Evolutionary conservation across 2,797 vertebrate genomes (phyloP).

Genomic region (Pseudomugil gertrudae): DNA sequence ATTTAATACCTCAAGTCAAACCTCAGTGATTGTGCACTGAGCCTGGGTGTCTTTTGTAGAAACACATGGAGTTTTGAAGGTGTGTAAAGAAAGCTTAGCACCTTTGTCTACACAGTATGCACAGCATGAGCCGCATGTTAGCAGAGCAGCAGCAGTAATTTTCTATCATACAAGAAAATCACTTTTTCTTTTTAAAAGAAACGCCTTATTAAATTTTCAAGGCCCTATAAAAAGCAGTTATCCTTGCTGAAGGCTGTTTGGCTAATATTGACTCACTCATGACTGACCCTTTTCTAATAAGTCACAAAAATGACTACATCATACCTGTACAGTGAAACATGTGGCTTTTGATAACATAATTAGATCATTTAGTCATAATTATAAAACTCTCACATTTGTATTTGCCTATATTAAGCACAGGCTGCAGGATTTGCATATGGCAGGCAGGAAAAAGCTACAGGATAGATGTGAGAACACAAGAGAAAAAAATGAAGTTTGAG

Average conservation of each 20-base stretch:
- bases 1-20: constrained; percentile 10
- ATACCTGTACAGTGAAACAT: not conserved
- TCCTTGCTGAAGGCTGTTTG: constrained; percentile 17
- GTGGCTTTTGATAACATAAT: constrained; percentile 9
- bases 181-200: not conserved
- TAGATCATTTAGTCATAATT: constrained; percentile 15
- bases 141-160: constrained; percentile 1
- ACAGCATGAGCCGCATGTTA: constrained; percentile 12
- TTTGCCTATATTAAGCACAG: constrained; percentile 30
- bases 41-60: not conserved
- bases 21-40: constrained; percentile 2
- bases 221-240: constrained; percentile 8
- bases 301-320: not conserved
- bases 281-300: not conserved
- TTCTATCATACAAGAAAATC: constrained; percentile 7
- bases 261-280: constrained; percentile 24
- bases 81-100: constrained; percentile 17
- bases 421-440: constrained; percentile 19
- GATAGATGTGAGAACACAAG: constrained; percentile 34
- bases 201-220: constrained; percentile 12
- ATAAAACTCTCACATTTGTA: not conserved
- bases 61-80: constrained; percentile 10
- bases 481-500: constrained; percentile 41
- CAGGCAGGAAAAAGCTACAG: constrained; percentile 26
- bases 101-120: constrained; percentile 9